phyloP scores from a whole-genome alignment of 30 jellyfish, hydroid and myxozoan genomes.

The Calvadosia cruxmelitensis region DNA sequence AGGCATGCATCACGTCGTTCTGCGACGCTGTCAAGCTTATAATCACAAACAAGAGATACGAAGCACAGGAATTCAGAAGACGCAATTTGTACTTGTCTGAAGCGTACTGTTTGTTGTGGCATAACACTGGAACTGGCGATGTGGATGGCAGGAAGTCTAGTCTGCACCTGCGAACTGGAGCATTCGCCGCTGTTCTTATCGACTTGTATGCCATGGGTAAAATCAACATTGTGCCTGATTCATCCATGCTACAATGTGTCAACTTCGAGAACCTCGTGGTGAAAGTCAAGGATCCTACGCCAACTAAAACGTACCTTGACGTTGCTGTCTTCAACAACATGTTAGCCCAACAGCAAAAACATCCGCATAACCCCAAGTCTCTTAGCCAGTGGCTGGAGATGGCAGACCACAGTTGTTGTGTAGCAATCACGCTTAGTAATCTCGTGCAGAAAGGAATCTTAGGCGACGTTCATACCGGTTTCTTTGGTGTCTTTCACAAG shows the following conservation, averaged over 20 bases:
- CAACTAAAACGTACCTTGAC: slow-evolving; percentile 50
- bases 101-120: slow-evolving; percentile 60
- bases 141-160: slow-evolving; percentile 55
- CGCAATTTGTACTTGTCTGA: slow-evolving; percentile 47
- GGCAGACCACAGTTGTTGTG: slow-evolving; percentile 58
- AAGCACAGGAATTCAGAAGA: slow-evolving; percentile 22
- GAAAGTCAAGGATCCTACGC: slow-evolving; percentile 24
- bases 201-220: slow-evolving; percentile 57
- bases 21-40: slow-evolving; percentile 52
- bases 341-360: slow-evolving; percentile 22
- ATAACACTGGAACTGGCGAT: slow-evolving; percentile 50
- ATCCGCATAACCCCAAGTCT: slow-evolving; percentile 22
- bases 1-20: slow-evolving; percentile 40
- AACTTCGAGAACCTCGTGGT: slow-evolving; percentile 27
- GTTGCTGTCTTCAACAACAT: slow-evolving; percentile 55
- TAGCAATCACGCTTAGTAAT: slow-evolving; percentile 29
- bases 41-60: slow-evolving; percentile 42
- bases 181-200: slow-evolving; percentile 66
- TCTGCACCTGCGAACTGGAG: slow-evolving; percentile 67
- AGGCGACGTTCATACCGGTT: slow-evolving; percentile 60
- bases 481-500: slow-evolving; percentile 51
- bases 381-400: slow-evolving; percentile 52
- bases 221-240: slow-evolving; percentile 29
- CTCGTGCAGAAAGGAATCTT: slow-evolving; percentile 43
- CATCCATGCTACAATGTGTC: slow-evolving; percentile 30